phyloP scores from a whole-genome alignment of 2,797 vertebrate genomes.

The Pachyuromys duprasi region DNA sequence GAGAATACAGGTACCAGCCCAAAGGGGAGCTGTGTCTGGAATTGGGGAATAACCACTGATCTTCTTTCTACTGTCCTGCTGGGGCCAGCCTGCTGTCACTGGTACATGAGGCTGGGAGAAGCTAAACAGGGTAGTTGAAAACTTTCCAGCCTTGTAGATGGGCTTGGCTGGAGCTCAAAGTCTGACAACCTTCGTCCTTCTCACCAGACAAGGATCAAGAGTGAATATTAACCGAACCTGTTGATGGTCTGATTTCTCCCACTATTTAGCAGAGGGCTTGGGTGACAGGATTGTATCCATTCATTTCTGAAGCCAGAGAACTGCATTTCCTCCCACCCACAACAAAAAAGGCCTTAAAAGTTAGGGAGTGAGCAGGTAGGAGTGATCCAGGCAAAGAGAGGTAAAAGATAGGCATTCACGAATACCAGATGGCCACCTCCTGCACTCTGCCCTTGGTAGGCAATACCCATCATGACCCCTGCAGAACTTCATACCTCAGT shows the following conservation, averaged over 20 bases:
- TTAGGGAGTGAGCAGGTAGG: neutral
- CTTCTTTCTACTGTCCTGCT: neutral
- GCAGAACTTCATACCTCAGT: neutral
- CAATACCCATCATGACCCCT: neutral
- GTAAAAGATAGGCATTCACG: neutral
- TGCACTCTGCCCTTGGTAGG: neutral
- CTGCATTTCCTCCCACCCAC: conserved; percentile 5
- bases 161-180: neutral
- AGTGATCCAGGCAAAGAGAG: neutral
- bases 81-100: neutral
- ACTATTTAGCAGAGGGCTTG: conserved; percentile 7
- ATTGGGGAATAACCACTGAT: neutral
- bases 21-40: neutral
- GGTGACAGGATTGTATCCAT: neutral
- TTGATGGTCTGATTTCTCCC: neutral
- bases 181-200: neutral
- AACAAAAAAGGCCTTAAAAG: neutral
- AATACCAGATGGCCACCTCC: neutral
- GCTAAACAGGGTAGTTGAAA: neutral
- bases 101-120: neutral
- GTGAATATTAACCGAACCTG: neutral
- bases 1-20: neutral
- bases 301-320: conserved; percentile 2
- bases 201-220: neutral
- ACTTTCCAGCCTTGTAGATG: neutral